Evolutionary conservation across 2,113 vertebrate genomes (phyloP).

Genomic region (Equus quagga): DNA sequence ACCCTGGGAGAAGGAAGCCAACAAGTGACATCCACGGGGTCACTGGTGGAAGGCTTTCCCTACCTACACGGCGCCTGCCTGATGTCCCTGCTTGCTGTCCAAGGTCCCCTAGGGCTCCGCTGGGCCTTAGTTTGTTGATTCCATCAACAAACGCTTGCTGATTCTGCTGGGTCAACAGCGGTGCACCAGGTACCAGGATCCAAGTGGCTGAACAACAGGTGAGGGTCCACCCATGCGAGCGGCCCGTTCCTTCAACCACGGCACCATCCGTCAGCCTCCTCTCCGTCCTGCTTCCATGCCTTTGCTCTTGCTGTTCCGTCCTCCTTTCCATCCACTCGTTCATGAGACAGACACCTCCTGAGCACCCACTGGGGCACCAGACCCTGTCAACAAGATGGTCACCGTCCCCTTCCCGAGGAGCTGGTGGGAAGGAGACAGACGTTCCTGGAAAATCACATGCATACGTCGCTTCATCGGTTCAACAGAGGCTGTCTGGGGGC

Average conservation of each 20-base stretch:
- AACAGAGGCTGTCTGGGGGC: fast-evolving
- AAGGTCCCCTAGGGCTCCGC: not conserved
- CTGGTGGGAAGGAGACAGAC: fast-evolving
- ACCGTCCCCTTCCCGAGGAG: fast-evolving
- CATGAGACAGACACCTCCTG: not conserved
- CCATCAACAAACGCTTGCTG: not conserved
- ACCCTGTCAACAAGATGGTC: not conserved
- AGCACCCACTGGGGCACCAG: not conserved
- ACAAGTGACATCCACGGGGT: fast-evolving
- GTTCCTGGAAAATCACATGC: too few species aligned
- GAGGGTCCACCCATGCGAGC: fast-evolving
- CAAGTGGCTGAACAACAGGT: fast-evolving
- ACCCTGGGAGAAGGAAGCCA: not conserved
- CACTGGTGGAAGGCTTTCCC: not conserved
- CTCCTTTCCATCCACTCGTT: fast-evolving
- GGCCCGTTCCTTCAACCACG: fast-evolving
- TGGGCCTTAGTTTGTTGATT: not conserved
- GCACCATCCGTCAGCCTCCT: fast-evolving
- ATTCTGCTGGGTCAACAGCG: not conserved
- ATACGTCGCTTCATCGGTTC: fast-evolving
- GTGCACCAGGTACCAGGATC: fast-evolving
- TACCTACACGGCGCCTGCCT: fast-evolving
- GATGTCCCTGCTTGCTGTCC: not conserved
- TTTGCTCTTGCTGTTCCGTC: fast-evolving
- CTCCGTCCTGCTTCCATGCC: fast-evolving